phyloP scores from a whole-genome alignment of 2,888 invertebrate genomes.

The Clitarchus hookeri region DNA sequence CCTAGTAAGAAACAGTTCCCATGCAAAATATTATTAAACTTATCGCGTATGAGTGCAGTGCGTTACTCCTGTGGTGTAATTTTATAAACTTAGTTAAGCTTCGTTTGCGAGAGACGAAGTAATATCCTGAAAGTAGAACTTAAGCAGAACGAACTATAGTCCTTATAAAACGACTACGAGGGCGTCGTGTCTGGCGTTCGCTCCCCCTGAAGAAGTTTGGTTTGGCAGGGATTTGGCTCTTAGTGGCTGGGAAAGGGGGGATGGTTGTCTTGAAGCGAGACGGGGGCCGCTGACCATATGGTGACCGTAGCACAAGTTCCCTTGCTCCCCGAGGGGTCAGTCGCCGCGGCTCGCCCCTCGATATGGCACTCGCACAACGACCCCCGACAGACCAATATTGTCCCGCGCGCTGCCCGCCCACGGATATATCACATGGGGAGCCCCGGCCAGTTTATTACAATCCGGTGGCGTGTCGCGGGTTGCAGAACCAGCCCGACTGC shows the following conservation, averaged over 20 bases:
- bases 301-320: neutral
- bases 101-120: too few species aligned
- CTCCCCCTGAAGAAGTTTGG: too few species aligned
- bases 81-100: too few species aligned
- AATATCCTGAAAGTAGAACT: too few species aligned
- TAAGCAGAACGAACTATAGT: too few species aligned
- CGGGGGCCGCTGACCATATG: neutral
- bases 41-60: too few species aligned
- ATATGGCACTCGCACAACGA: neutral
- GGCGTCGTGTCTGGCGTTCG: too few species aligned
- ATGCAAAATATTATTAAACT: too few species aligned
- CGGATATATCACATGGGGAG: neutral
- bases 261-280: neutral
- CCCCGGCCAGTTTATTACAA: neutral
- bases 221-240: neutral
- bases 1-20: too few species aligned
- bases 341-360: neutral
- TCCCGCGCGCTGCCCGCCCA: neutral
- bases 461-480: neutral
- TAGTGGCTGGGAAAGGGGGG: neutral
- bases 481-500: neutral
- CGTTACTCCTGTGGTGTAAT: too few species aligned
- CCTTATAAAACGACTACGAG: too few species aligned
- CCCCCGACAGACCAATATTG: slow-evolving; percentile 8
- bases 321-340: neutral